Conservation (phyloP, 2,113 vertebrate species). For the Gymnogyps californianus region DNA sequence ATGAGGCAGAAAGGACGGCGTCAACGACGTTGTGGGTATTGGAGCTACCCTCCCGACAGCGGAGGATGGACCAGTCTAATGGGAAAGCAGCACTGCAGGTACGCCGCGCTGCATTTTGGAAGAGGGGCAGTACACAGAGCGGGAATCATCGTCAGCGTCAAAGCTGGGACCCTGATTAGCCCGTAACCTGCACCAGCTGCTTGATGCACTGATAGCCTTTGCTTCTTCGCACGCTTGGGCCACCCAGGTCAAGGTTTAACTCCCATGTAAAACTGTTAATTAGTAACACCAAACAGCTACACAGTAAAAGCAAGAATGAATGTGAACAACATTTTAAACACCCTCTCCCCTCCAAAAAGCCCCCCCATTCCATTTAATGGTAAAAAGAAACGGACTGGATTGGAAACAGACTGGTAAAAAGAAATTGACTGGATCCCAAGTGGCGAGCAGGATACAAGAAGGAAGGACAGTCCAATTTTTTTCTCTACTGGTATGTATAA, state of each 20-base stretch:
- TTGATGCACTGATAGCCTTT: not conserved
- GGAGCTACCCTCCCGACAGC: not conserved
- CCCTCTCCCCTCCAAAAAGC: rapidly evolving
- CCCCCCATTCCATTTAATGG: rapidly evolving
- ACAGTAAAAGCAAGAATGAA: rapidly evolving
- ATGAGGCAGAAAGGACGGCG: not conserved
- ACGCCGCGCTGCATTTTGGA: rapidly evolving
- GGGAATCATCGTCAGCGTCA: not conserved
- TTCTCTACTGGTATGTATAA: not conserved
- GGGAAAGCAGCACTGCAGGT: not conserved
- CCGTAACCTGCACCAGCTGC: not conserved
- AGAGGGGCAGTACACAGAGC: not conserved
- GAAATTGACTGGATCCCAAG: not conserved
- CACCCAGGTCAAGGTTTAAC: not conserved
- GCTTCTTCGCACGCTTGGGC: rapidly evolving
- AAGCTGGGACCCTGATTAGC: not conserved
- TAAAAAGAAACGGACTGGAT: no score
- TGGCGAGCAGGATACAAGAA: not conserved
- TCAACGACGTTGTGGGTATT: rapidly evolving
- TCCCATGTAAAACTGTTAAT: not conserved
- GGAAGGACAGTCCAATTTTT: not conserved
- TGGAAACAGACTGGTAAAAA: no score
- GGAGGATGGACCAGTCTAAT: not conserved
- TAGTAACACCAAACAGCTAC: not conserved
- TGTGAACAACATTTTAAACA: not conserved